Percentiles rank a stretch among this genome's conserved stretches.
phyloP scores from a whole-genome alignment of 2,113 vertebrate genomes.

The Progne subis region DNA sequence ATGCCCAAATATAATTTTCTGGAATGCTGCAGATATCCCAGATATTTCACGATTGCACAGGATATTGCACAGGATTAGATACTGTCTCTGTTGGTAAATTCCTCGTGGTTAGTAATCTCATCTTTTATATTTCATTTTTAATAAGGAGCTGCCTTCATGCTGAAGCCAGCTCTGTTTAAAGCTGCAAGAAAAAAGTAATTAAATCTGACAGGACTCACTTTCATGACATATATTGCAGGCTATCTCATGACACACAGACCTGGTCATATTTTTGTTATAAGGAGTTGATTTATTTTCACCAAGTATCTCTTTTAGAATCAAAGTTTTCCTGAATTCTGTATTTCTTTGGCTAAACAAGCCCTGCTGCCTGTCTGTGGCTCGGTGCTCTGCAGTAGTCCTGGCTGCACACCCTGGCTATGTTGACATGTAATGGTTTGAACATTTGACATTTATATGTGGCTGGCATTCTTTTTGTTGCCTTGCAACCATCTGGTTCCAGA shows the following conservation, averaged over 20 bases:
- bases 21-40: constrained; percentile 39
- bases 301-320: constrained; percentile 10
- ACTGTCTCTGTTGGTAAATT: constrained; percentile 56
- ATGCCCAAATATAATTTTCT: constrained; percentile 10
- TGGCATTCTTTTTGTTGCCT: constrained; percentile 49
- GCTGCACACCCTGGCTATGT: not conserved
- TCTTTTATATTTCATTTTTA: constrained; percentile 30
- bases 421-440: constrained; percentile 39
- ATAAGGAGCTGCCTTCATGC: constrained; percentile 42
- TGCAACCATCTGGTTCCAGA: constrained; percentile 48
- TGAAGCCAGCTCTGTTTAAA: constrained; percentile 52
- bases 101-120: constrained; percentile 29
- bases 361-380: not conserved
- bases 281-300: constrained; percentile 55
- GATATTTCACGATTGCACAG: constrained; percentile 40
- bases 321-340: constrained; percentile 23
- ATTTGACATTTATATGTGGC: constrained; percentile 46
- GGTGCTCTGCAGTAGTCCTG: constrained; percentile 11
- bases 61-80: constrained; percentile 61
- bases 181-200: constrained; percentile 40
- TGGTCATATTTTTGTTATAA: constrained; percentile 52
- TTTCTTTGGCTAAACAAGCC: not conserved
- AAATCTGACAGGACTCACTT: constrained; percentile 48
- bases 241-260: constrained; percentile 38
- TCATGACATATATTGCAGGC: constrained; percentile 16